Evolutionary conservation across 2,113 vertebrate genomes (phyloP), one percentile per base, ranked within the genome.

Genomic region (Pelecanoides urinatrix): DNA sequence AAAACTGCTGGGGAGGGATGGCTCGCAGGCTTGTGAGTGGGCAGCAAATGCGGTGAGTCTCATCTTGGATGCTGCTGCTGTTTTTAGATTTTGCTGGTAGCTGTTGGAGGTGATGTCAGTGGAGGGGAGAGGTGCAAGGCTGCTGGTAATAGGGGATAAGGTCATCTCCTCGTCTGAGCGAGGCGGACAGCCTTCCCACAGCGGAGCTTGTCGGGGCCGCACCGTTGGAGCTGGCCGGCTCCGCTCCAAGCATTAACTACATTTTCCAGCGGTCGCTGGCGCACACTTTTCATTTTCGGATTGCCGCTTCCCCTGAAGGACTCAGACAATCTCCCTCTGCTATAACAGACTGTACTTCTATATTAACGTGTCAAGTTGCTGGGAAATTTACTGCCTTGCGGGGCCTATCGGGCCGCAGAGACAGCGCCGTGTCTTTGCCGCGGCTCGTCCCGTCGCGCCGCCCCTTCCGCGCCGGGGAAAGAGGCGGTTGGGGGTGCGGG

Each of bases 261-360:
- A 75, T 97, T 95, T 96, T 96, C 92, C 88, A 95, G 94, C 73
- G 63, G 68, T 93, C 47, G 59, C 96, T n/a, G 30, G 90, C 21
- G 19, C 67, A 70, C 82, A 86, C 95, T 96, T 96, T 96, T 97
- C 96, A 95, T 97, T 97, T 98, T 96, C 71, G 90, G 95, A 95
- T 96, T 96, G 96, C 93, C 38, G 63, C 88, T 91, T 96, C 94
- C 95, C 96, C 97, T 95, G 97, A 98, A 97, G 97, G 95, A 98
- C 96, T 92, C 75, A 95, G 96, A 96, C 97, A 94, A 96, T 98
- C 97, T 98, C 94, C 93, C 95, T 97, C 96, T 97, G 97, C 97
- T 98, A 92, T 96, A 97, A 97, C 97, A 98, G 97, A 97, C 98
- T 97, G 96, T 98, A 97, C 96, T 98, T 98, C 96, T 97, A 94